Evolutionary conservation across 2,113 vertebrate species (phyloP).

Genomic region (Periophthalmodon schlosseri): DNA sequence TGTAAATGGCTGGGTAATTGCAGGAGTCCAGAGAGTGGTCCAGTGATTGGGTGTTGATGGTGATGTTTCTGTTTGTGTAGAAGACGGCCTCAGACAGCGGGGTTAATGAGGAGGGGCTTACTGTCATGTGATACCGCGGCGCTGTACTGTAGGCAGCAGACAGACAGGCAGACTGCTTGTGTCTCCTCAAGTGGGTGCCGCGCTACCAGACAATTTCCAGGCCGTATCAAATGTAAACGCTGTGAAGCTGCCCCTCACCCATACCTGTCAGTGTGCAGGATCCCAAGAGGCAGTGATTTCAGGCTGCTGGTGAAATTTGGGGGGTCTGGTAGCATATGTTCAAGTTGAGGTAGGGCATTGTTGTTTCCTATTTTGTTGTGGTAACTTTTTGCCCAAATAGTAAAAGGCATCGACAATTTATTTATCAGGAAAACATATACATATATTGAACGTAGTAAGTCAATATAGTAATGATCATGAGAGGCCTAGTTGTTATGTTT

Average conservation of each 20-base stretch:
- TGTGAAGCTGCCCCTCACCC: conserved; percentile 50
- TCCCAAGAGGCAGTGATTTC: neutral
- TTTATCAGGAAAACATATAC: too few relatives aligned
- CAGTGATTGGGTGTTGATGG: conserved; percentile 23
- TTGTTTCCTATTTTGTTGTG: neutral
- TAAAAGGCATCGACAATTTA: too few relatives aligned
- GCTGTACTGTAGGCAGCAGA: conserved; percentile 30
- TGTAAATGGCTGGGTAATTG: conserved; percentile 20
- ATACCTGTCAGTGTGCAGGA: neutral
- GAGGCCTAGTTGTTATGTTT: too few relatives aligned
- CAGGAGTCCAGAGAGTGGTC: conserved; percentile 12
- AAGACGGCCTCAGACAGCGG: conserved; percentile 32
- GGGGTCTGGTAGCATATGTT: neutral
- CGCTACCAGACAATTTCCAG: conserved; percentile 56
- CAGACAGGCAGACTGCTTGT: conserved; percentile 42
- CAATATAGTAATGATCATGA: too few relatives aligned
- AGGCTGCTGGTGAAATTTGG: neutral
- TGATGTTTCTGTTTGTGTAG: conserved; percentile 31
- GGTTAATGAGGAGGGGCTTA: conserved; percentile 39
- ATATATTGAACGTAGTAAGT: too few relatives aligned
- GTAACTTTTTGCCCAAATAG: neutral
- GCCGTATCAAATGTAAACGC: conserved; percentile 60
- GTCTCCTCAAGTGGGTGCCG: conserved; percentile 41
- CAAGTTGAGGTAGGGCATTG: neutral
- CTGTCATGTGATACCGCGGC: conserved; percentile 27